Evolutionary conservation across 2,797 vertebrate species (phyloP).

Genomic region (Xiphorhynchus erythropygius): DNA sequence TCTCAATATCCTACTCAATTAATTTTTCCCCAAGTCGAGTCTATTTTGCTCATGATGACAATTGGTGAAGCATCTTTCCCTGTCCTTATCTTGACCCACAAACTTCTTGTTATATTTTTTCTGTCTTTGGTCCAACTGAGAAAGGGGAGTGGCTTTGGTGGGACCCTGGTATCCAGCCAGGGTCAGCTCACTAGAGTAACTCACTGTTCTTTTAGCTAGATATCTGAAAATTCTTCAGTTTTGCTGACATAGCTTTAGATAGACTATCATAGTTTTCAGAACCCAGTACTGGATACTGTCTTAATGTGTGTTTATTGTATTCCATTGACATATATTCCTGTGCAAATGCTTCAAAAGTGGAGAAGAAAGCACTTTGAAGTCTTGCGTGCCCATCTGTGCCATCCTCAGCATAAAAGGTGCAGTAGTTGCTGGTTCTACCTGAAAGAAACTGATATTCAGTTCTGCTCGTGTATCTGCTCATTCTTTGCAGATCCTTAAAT

Average conservation of each 20-base stretch:
- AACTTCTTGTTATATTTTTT: not conserved
- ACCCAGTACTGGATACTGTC: not conserved
- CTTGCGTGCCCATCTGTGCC: not conserved
- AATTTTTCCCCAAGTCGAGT: not conserved
- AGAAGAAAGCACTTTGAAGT: not conserved
- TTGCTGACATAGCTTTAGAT: not conserved
- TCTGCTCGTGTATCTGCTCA: not conserved
- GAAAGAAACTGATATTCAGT: not conserved
- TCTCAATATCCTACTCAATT: not conserved
- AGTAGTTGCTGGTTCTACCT: not conserved
- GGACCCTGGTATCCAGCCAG: not conserved
- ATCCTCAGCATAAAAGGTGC: not conserved
- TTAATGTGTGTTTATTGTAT: rapidly evolving
- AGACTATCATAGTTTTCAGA: not conserved
- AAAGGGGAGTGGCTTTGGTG: not conserved
- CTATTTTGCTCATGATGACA: not conserved
- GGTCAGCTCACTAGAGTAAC: not conserved
- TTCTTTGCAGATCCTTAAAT: not conserved
- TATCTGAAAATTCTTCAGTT: not conserved
- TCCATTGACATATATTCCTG: not conserved
- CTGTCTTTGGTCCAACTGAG: not conserved
- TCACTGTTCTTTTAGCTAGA: not conserved
- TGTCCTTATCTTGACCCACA: not conserved
- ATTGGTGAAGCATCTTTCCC: not conserved
- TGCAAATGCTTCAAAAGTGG: not conserved